Percentiles rank a stretch among this genome's conserved stretches.
These are phyloP conservation scores for Kobus ellipsiprymnus DNA, from an alignment of 2,113 vertebrate genomes.

Conservation along the genomic window DNA sequence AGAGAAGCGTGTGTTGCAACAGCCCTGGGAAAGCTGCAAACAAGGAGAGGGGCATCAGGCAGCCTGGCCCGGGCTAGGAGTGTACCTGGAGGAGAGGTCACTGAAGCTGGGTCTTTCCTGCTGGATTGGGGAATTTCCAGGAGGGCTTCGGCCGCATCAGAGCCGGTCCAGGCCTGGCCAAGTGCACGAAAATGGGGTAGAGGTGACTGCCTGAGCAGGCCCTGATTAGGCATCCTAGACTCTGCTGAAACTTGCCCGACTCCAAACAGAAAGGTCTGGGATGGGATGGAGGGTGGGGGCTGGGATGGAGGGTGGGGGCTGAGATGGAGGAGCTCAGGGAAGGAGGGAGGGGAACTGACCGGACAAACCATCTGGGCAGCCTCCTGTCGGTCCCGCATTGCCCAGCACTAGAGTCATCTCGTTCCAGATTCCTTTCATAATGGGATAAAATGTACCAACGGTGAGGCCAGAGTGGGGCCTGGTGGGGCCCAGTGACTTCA, in stretches of 20 bases:
- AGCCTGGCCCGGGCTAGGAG: neutral
- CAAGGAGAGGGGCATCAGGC: neutral
- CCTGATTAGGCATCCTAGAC: neutral
- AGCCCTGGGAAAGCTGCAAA: neutral
- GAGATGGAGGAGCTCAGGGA: neutral
- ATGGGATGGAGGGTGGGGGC: neutral
- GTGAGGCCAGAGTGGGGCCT: neutral
- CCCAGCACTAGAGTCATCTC: neutral
- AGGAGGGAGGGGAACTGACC: neutral
- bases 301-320: neutral
- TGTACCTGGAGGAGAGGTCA: neutral
- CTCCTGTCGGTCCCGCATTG: neutral
- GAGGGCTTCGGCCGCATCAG: neutral
- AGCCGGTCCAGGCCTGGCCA: neutral
- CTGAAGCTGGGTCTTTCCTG: neutral
- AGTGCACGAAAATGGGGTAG: neutral
- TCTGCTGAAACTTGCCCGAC: constrained; percentile 31
- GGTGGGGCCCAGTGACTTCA: neutral
- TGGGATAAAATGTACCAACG: constrained; percentile 12
- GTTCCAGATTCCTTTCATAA: constrained; percentile 45
- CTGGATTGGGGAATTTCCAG: neutral
- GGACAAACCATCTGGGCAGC: neutral
- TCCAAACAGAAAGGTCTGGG: neutral
- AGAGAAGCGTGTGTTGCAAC: neutral
- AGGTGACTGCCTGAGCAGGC: constrained; percentile 9